Percentiles rank a stretch among this genome's conserved stretches.
Evolutionary conservation across 2,888 invertebrate genomes (phyloP).

Genomic region (Caenorhabditis uteleia): DNA sequence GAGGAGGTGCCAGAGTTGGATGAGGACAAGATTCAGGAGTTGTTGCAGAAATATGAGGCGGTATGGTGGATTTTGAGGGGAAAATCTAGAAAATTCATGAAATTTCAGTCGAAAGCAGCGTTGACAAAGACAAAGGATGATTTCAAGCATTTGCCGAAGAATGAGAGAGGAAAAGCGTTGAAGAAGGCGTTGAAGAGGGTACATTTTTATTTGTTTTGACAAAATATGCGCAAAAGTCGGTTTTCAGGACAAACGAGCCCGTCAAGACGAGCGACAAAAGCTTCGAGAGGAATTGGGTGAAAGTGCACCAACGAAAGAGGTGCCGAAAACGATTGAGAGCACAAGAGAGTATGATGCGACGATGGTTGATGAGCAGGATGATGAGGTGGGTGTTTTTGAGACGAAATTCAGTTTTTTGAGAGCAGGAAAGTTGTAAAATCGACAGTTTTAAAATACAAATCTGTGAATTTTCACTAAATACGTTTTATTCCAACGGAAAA

Average conservation of each 20-base stretch:
- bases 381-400: too few species aligned
- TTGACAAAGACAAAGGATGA: slow-evolving; percentile 39
- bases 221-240: not conserved
- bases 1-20: slow-evolving; percentile 21
- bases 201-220: not conserved
- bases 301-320: slow-evolving; percentile 75
- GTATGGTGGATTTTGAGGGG: not conserved
- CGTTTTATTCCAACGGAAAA: too few species aligned
- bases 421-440: not conserved
- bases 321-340: slow-evolving; percentile 91
- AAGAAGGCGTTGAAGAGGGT: slow-evolving; percentile 42
- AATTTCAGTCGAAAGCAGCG: slow-evolving; percentile 18
- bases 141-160: slow-evolving; percentile 49
- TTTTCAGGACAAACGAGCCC: slow-evolving; percentile 57
- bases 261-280: slow-evolving; percentile 58
- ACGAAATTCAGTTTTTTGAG: too few species aligned
- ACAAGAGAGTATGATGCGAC: slow-evolving; percentile 91
- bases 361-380: slow-evolving; percentile 78
- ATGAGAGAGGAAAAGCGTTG: slow-evolving; percentile 47
- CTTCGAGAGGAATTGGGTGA: slow-evolving; percentile 63
- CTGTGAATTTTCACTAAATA: not conserved
- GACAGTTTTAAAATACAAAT: too few species aligned
- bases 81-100: not conserved
- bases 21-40: slow-evolving; percentile 29
- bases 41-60: slow-evolving; percentile 39